Conservation (phyloP, 2,888 invertebrate genomes). For the Mimumesa dahlbomi region DNA sequence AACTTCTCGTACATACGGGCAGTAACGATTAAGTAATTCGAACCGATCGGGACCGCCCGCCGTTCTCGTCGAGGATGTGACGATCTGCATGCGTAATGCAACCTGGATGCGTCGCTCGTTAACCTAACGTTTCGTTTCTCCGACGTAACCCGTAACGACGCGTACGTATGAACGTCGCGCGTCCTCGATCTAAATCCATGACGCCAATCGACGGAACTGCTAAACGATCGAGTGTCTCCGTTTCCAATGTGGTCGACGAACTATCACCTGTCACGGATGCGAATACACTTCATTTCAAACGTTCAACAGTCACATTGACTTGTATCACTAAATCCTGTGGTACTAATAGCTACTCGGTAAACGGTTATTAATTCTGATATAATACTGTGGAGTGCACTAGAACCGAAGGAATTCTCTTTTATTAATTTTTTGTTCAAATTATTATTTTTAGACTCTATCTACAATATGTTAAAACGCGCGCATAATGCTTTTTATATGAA, state of each 20-base stretch:
- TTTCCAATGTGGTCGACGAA: slow-evolving; percentile 59
- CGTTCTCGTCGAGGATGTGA: slow-evolving; percentile 54
- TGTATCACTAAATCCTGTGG: too few relatives aligned
- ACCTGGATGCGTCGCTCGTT: slow-evolving; percentile 45
- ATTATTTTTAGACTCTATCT: too few relatives aligned
- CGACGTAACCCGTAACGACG: slow-evolving; percentile 48
- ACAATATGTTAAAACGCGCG: too few relatives aligned
- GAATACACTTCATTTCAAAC: too few relatives aligned
- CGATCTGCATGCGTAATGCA: slow-evolving; percentile 64
- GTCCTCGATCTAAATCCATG: slow-evolving; percentile 75
- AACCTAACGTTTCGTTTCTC: slow-evolving; percentile 59
- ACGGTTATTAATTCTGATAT: too few relatives aligned
- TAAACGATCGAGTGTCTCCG: slow-evolving; percentile 64
- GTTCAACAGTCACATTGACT: too few relatives aligned
- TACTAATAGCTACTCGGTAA: too few relatives aligned
- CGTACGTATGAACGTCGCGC: slow-evolving; percentile 26
- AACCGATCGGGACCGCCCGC: slow-evolving; percentile 47
- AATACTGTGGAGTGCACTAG: too few relatives aligned
- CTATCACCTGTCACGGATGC: too few relatives aligned
- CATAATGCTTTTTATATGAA: too few relatives aligned
- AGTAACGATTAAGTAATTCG: slow-evolving; percentile 59
- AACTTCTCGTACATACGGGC: slow-evolving; percentile 18
- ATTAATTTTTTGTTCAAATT: too few relatives aligned
- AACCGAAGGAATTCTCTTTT: too few relatives aligned
- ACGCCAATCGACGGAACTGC: slow-evolving; percentile 69